Conservation (phyloP, 2,113 vertebrate genomes). For the Dicerorhinus sumatrensis region DNA sequence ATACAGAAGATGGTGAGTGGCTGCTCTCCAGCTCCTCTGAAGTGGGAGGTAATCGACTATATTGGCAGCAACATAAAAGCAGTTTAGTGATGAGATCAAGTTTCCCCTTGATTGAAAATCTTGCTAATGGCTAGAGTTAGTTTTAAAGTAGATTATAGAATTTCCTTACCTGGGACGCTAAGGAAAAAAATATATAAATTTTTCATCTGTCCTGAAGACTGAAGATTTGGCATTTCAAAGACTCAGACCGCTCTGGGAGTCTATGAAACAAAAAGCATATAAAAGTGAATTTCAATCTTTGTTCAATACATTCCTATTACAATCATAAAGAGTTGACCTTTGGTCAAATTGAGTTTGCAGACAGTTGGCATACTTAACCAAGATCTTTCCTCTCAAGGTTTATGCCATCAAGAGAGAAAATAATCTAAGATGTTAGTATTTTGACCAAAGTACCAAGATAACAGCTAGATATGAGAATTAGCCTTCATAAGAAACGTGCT, state of each 20-base stretch:
- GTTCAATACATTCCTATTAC: background rate
- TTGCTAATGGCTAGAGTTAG: background rate
- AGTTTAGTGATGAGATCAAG: background rate
- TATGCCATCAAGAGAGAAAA: background rate
- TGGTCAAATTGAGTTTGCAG: background rate
- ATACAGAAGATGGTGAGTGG: background rate
- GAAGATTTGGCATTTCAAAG: conserved; percentile 10
- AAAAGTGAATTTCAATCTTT: background rate
- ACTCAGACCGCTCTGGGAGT: background rate
- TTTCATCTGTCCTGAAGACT: background rate
- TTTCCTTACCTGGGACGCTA: background rate
- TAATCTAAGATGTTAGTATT: background rate
- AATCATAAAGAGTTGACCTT: background rate
- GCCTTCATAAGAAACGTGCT: background rate
- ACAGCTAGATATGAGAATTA: background rate
- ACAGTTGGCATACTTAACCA: background rate
- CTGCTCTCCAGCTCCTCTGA: background rate
- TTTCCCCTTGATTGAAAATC: background rate
- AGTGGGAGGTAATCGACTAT: background rate
- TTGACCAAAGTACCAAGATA: background rate
- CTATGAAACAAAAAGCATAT: background rate
- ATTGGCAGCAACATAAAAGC: background rate
- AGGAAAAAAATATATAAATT: background rate
- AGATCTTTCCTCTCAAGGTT: background rate
- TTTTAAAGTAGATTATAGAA: conserved; percentile 21